Base-by-base conservation (phyloP, 2,888 invertebrate genomes). In the Venusia cambrica region DNA sequence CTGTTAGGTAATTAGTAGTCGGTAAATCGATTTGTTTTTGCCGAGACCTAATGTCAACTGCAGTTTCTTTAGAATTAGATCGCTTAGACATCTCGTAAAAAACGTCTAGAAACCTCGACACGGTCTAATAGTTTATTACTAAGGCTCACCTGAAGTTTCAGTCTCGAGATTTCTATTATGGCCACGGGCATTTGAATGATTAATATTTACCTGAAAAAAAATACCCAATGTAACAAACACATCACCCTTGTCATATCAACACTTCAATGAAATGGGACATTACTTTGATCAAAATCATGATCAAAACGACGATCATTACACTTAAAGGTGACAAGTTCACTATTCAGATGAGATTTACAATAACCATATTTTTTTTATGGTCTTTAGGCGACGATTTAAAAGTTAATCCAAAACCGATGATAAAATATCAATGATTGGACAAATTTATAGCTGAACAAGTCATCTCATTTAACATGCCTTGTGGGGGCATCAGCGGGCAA, bases 381-480 rank as follows among this genome's bases (percentile, higher is more conserved):
- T 18, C 15, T 37, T 30, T 26, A 41, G 19, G 13, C 15, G 16
- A 28, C 38, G 20, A 38, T 32, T 30, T 40, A 32, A 34, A 42
- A 35, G 28, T 40, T 19, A 41, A 38, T 36, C 32, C 35, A 40
- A 33, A 38, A 45, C 38, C 37, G 28, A 18, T 20, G 13, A 44
- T 49, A 46, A 48, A 46, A 41, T 38, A 34, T 36, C 31, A 31
- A 40, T 38, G 19, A 45, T 29, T 20, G 16, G 30, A 19, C 31
- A 38, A 45, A 32, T 24, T 39, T 37, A 39, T 34, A 19, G 30
- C 5, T 38, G 33, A 28, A 25, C 38, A 30, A 35, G 37, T 16
- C 27, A 24, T 33, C 32, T 34, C 25, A 29, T 29, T 27, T 36
- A 41, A 42, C 30, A 33, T 25, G 18, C 12, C 20, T 15, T 16